Evolutionary conservation across 2,797 vertebrate species (phyloP), one percentile per base, ranked within the genome.

Genomic region (Sciurus carolinensis): DNA sequence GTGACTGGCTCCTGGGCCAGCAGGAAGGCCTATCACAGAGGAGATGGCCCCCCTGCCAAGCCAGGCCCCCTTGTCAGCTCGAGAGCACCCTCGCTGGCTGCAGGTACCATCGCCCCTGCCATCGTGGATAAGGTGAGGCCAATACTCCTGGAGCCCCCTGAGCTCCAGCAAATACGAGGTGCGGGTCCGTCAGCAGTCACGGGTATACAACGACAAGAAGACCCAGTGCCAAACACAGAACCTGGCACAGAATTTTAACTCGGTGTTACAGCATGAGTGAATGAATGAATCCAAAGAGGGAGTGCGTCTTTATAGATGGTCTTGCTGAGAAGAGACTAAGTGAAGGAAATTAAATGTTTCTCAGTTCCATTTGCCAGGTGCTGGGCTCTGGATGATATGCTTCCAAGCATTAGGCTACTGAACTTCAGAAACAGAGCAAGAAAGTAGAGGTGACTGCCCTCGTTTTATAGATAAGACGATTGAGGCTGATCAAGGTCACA

Each of bases 11-110:
- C 4, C 0, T 4, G 42, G 67, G 8, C 50, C 84, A 42, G 30
- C 33, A 66, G 54, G 42, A 86, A 81, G 44, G 54, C 77, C 3
- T 3, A 24, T 69, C 59, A 3, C 15, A 30, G 71, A 42, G 4
- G 36, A 50, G 20, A 50, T 3, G 0, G 1, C 4, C 7, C 2
- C 10, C 9, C 2, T 9, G 4, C 3, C 24, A 54, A 5, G 10
- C 57, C 7, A 5, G 1, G 12, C 4, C 33, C 62, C 20, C 52
- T 9, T 0, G 0, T 18, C 20, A 8, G 50, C 79, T 92, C 89
- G 0, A 3, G n/a, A 72, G 26, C 69, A 18, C 59, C 11, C 11
- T 52, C n/a, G 4, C 52, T 22, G 44, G 50, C 54, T 20, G 28
- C 59, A 20, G n/a, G 12, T 24, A 17, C 64, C 22, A 0, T 7